Evolutionary conservation across 1,140 invertebrate genomes (phyloP).

Genomic region (Neuroterus valhalla): DNA sequence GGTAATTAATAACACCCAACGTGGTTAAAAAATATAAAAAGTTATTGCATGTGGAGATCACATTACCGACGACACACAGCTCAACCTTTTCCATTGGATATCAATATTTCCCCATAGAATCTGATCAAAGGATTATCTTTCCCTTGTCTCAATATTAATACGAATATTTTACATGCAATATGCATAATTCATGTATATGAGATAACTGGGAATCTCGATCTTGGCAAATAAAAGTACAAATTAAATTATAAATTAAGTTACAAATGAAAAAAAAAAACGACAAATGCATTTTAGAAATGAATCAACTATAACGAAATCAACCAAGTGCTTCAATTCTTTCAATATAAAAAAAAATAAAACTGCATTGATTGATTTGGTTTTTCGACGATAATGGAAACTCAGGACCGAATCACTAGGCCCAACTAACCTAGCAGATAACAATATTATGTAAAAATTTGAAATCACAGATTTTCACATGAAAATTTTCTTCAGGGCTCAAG

Average conservation of each 20-base stretch:
- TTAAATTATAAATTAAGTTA: too few species aligned
- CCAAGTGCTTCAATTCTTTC: not conserved
- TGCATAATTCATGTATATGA: not conserved
- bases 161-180: conserved; percentile 7
- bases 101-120: not conserved
- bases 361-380: conserved; percentile 5
- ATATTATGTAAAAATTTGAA: not conserved
- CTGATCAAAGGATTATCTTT: not conserved
- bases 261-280: not conserved
- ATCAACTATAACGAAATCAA: not conserved
- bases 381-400: not conserved
- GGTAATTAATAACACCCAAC: conserved; percentile 7
- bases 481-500: not conserved
- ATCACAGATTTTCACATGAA: conserved; percentile 23
- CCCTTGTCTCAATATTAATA: conserved; percentile 8
- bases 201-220: conserved; percentile 11
- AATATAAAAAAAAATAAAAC: not conserved
- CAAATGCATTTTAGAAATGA: not conserved
- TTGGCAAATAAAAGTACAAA: not conserved
- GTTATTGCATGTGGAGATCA: conserved; percentile 18
- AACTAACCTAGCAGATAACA: not conserved
- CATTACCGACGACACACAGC: conserved; percentile 19
- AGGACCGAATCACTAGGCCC: not conserved
- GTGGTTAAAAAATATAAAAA: conserved; percentile 16
- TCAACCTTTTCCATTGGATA: not conserved